phyloP scores from a whole-genome alignment of 1,140 invertebrate species.

The Zaprionus capensis region DNA sequence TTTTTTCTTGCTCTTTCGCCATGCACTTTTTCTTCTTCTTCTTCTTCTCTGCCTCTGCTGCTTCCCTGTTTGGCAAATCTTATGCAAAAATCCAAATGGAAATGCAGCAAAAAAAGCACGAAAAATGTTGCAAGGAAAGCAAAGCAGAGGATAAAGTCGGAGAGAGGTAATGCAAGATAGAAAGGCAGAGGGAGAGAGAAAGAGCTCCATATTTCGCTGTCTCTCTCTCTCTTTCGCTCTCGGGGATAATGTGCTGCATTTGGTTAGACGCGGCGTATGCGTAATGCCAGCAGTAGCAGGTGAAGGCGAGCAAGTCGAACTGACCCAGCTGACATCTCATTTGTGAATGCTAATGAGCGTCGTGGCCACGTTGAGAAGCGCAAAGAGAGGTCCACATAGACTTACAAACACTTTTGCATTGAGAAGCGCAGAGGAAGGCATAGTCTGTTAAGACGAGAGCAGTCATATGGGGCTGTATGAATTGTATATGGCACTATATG shows the following conservation, averaged over 20 bases:
- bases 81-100: slow-evolving; percentile 76
- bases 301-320: neutral
- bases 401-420: neutral
- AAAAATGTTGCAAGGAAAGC: slow-evolving; percentile 17
- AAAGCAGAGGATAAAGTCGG: slow-evolving; percentile 34
- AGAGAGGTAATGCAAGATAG: neutral
- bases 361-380: neutral
- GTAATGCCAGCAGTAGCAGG: slow-evolving; percentile 24
- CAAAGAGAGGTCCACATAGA: neutral
- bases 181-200: slow-evolving; percentile 18
- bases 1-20: slow-evolving; percentile 5
- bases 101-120: slow-evolving; percentile 51
- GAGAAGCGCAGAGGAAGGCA: neutral
- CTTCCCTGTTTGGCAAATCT: slow-evolving; percentile 51
- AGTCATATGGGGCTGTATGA: too few species aligned
- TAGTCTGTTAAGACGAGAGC: too few species aligned
- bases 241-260: neutral
- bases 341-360: slow-evolving; percentile 20
- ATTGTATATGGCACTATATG: too few species aligned
- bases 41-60: slow-evolving; percentile 20
- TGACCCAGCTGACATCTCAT: neutral
- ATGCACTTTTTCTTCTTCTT: slow-evolving; percentile 14
- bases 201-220: too few species aligned
- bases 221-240: too few species aligned
- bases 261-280: slow-evolving; percentile 36